A percentile compares a stretch with the other conserved stretches of the same genome.
Conservation (phyloP, 2,797 vertebrate genomes). For the Cephalopachus bancanus region DNA sequence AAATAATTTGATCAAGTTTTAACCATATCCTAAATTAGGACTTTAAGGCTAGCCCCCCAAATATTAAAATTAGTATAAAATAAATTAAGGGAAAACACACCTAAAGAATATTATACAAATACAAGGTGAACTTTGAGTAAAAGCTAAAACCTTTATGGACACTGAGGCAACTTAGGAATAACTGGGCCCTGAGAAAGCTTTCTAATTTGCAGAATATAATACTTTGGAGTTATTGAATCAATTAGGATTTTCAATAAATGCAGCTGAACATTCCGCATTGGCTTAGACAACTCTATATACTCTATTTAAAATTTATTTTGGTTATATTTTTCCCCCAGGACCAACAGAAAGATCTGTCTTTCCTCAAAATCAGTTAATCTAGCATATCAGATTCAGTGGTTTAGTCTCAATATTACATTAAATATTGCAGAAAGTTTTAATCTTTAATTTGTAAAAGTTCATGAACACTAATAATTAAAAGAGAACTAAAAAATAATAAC, state of each 20-base stretch:
- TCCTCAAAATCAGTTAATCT: not conserved
- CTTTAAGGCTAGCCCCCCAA: not conserved
- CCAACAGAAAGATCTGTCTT: constrained; percentile 14
- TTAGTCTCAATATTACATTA: not conserved
- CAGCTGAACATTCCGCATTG: constrained; percentile 2
- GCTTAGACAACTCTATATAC: constrained; percentile 52
- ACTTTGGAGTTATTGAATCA: constrained; percentile 37
- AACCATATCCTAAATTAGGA: not conserved
- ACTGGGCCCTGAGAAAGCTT: not conserved
- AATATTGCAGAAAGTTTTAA: constrained; percentile 56
- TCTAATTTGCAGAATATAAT: constrained; percentile 57
- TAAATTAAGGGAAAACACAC: not conserved
- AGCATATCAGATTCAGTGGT: constrained; percentile 45
- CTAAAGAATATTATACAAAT: not conserved
- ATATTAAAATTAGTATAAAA: not conserved
- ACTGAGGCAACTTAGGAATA: constrained; percentile 35
- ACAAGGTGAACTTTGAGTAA: constrained; percentile 11
- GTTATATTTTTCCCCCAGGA: not conserved
- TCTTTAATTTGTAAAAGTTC: constrained; percentile 69
- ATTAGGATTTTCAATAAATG: constrained; percentile 58
- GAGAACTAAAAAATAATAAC: constrained; percentile 63
- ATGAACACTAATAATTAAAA: constrained; percentile 66
- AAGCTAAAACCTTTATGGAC: constrained; percentile 10
- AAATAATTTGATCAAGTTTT: constrained; percentile 32
- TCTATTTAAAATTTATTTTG: constrained; percentile 65